Conservation (phyloP, 2,797 vertebrate species). For the Paedocypris micromegethes region DNA sequence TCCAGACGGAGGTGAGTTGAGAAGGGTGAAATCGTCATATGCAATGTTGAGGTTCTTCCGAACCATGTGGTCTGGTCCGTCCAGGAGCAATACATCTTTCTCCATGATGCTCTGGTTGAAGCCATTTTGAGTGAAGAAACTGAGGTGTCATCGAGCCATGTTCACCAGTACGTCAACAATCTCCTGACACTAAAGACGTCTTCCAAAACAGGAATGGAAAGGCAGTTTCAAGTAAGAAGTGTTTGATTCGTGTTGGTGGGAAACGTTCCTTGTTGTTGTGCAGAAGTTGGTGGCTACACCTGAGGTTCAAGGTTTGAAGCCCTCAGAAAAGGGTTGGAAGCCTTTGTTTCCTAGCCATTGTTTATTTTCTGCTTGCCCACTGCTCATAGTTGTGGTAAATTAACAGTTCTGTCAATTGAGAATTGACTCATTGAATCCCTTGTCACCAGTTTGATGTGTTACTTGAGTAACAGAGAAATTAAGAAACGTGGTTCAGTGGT, state of each 20-base stretch:
- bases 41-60: too few relatives aligned
- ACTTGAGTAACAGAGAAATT: too few relatives aligned
- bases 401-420: too few relatives aligned
- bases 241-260: neutral
- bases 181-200: slow-evolving; percentile 81
- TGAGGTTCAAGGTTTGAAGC: too few relatives aligned
- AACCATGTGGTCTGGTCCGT: neutral
- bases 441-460: too few relatives aligned
- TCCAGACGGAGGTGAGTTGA: slow-evolving; percentile 90
- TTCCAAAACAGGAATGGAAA: slow-evolving; percentile 80
- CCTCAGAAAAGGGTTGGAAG: slow-evolving; percentile 17
- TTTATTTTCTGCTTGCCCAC: too few relatives aligned
- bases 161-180: slow-evolving; percentile 85
- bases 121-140: slow-evolving; percentile 86
- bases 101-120: slow-evolving; percentile 87
- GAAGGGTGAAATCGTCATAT: neutral
- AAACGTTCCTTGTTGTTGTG: too few relatives aligned
- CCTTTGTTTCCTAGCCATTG: neutral
- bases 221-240: slow-evolving; percentile 83
- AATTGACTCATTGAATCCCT: too few relatives aligned
- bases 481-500: too few relatives aligned
- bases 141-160: slow-evolving; percentile 74
- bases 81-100: slow-evolving; percentile 94
- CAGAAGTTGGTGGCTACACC: too few relatives aligned
- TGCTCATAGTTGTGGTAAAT: too few relatives aligned